Conservation (phyloP, 2,113 vertebrate genomes). For the Rhizomys pruinosus region DNA sequence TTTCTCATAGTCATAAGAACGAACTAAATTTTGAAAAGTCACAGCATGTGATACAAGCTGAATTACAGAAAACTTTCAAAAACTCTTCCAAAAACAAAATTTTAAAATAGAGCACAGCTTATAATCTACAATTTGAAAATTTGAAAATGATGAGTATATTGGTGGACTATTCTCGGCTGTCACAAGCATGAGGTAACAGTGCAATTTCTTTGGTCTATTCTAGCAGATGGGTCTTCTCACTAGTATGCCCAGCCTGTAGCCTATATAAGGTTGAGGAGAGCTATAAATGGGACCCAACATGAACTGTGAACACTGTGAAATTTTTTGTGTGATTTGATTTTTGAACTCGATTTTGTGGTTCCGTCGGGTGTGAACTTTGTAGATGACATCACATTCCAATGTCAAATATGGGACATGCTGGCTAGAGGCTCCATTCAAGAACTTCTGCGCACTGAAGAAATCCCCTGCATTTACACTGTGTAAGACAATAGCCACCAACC, state of each 20-base stretch:
- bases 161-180: not conserved
- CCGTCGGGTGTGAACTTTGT: not conserved
- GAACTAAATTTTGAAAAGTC: not conserved
- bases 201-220: not conserved
- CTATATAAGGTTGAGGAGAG: not conserved
- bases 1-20: not conserved
- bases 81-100: not conserved
- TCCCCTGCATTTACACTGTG: fast-evolving
- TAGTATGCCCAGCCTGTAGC: not conserved
- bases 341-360: not conserved
- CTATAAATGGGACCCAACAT: not conserved
- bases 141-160: constrained; percentile 1
- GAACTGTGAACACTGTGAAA: not conserved
- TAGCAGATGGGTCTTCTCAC: not conserved
- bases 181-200: not conserved
- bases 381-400: not conserved
- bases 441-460: fast-evolving
- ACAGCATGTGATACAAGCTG: not conserved
- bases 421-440: not conserved
- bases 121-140: not conserved
- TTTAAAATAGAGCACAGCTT: not conserved
- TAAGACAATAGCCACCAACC: fast-evolving
- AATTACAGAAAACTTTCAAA: constrained; percentile 25
- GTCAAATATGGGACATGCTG: not conserved
- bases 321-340: not conserved